Base-by-base conservation (phyloP, 35 echinoderm and acorn worm species). In the Nesometra sesokonis region DNA sequence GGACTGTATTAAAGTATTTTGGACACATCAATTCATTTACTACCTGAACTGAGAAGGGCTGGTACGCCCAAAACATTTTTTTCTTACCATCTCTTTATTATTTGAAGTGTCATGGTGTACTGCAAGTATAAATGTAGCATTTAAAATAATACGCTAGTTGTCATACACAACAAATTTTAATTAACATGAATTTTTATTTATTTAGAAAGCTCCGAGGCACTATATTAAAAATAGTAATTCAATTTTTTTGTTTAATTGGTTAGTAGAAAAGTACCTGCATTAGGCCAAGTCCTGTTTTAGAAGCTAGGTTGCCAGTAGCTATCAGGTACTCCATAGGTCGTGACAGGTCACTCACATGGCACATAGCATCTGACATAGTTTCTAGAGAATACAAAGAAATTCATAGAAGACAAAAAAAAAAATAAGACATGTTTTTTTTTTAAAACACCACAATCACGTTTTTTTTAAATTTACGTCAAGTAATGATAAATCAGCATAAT, bases 281-380 rank as follows among this genome's bases (percentile, higher is more conserved):
- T 3, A 98, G 88, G 13, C 95, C 95, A 47, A 98, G 92, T 17
- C 95, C 95, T 77, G 95, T 94, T 82, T 90, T 93, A 30, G 95
- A 94, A 31, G 78, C 89, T 3, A 98, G 27, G 37, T 98, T 98
- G 29, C 95, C 95, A 32, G 95, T 98, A 13, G 95, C 92, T 11
- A 98, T 86, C 1, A 98, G 89, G 87, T 94, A 94, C 47, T 98
- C 95, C 92, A 98, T 93, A 32, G 84, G 84, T 77, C 88, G 91
- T 32, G 95, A 82, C 0, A 93, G 13, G 82, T 88, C 86, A 85
- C 43, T 87, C 21, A 84, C 91, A 31, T 40, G 32, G 17, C 79
- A 33, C 32, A 36, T 36, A 32, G 83, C 36, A 35, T 85, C 80
- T 38, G 81, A 88, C 36, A 85, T 78, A 3, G 57, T 35, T 37